phyloP scores from a whole-genome alignment of 1,140 invertebrate genomes.

The Schlechtendalia chinensis region DNA sequence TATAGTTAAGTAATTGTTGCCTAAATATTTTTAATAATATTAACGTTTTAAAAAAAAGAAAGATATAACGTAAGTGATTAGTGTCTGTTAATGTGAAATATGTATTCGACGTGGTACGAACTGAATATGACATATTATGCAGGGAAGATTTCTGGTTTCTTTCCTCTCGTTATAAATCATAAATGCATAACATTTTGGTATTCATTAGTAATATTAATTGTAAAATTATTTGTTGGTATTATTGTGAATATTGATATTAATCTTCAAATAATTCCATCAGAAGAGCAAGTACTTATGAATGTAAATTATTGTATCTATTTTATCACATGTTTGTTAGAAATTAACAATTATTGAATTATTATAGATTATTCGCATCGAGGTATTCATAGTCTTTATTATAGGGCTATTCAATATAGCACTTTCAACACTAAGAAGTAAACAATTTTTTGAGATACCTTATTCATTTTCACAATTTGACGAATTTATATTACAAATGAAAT shows the following conservation, averaged over 20 bases:
- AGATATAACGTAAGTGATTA: neutral
- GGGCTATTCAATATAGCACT: no score
- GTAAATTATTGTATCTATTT: neutral
- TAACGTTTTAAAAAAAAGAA: neutral
- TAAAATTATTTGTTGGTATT: neutral
- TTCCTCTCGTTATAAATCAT: neutral
- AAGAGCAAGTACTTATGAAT: neutral
- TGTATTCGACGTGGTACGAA: neutral
- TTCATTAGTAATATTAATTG: neutral
- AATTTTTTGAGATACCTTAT: no score
- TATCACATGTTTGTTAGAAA: no score
- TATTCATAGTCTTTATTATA: no score
- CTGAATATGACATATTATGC: neutral
- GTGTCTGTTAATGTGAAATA: neutral
- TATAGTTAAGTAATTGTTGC: neutral
- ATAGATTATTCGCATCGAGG: no score
- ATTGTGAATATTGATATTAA: accelerated
- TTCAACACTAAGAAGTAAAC: no score
- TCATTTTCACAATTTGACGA: no score
- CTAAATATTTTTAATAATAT: neutral
- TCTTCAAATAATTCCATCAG: no score
- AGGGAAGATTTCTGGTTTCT: neutral
- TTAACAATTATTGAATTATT: no score
- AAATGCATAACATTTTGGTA: neutral
- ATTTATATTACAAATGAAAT: no score